Evolutionary conservation across 1,140 invertebrate species (phyloP).

Genomic region (Pogonomyrmex barbatus): DNA sequence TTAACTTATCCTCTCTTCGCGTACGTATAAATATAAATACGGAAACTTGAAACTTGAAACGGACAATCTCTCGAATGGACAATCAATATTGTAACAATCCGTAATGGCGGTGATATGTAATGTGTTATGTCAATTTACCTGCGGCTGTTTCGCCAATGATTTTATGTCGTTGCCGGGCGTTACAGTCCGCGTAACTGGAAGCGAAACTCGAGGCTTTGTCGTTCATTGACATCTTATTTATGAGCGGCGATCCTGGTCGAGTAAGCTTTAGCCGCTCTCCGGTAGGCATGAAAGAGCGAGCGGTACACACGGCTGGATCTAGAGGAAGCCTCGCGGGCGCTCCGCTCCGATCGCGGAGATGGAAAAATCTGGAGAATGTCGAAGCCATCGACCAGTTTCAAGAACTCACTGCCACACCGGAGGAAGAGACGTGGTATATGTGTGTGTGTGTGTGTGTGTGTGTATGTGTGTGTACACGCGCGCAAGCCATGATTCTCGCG

Average conservation of each 20-base stretch:
- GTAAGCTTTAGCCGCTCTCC: constrained; percentile 56
- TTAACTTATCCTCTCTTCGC: background rate
- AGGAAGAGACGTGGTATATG: constrained; percentile 39
- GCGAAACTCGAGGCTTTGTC: constrained; percentile 48
- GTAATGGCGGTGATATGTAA: constrained; percentile 3
- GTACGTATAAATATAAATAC: background rate
- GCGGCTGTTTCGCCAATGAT: background rate
- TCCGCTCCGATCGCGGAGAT: constrained; percentile 58
- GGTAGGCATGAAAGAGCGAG: constrained; percentile 47
- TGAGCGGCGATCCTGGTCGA: constrained; percentile 58
- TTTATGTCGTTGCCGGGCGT: constrained; percentile 32
- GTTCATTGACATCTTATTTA: constrained; percentile 67
- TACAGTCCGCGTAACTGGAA: constrained; percentile 48
- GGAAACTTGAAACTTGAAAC: background rate
- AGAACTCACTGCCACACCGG: constrained; percentile 78
- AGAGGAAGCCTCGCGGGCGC: constrained; percentile 51
- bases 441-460: constrained; percentile 20
- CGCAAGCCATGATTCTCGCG: constrained; percentile 79
- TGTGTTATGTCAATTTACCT: constrained; percentile 9
- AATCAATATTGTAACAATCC: background rate
- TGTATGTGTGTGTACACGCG: constrained; percentile 81
- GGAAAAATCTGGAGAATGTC: constrained; percentile 82
- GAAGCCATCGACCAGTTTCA: constrained; percentile 80
- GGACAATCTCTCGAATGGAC: background rate
- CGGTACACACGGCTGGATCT: constrained; percentile 35